These are phyloP conservation scores for Pristis pectinata DNA, from an alignment of 2,797 vertebrate species.

Conservation along the genomic window DNA sequence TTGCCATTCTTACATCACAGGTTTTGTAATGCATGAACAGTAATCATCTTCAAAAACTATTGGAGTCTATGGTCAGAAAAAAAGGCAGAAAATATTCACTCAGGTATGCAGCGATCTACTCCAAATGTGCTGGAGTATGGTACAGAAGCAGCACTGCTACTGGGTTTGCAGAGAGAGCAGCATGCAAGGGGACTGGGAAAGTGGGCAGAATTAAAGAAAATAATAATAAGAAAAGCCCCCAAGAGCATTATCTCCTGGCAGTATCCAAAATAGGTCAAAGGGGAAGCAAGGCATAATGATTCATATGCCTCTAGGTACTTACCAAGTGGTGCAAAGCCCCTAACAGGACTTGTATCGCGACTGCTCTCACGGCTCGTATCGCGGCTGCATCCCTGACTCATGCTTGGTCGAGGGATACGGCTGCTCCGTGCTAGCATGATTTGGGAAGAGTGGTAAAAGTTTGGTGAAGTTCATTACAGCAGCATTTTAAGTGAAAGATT, in stretches of 20 bases:
- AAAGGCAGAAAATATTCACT: not conserved
- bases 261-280: constrained; percentile 8
- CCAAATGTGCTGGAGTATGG: not conserved
- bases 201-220: not conserved
- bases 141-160: constrained; percentile 1
- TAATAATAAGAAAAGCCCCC: constrained; percentile 16
- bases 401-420: constrained; percentile 95
- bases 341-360: constrained; percentile 95
- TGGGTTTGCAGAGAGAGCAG: constrained; percentile 8
- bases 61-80: not conserved
- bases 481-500: not conserved
- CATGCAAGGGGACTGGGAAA: constrained; percentile 49
- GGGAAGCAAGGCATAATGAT: constrained; percentile 41
- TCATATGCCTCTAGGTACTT: constrained; percentile 62
- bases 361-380: constrained; percentile 99
- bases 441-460: constrained; percentile 79
- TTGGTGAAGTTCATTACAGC: constrained; percentile 28
- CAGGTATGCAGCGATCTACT: not conserved
- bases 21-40: not conserved
- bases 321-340: constrained; percentile 93
- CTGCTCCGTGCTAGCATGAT: constrained; percentile 97
- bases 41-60: not conserved
- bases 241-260: constrained; percentile 45
- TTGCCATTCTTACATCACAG: not conserved
- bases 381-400: constrained; percentile 98